Evolutionary conservation across 37 sponge, comb jelly and placozoan genomes (phyloP).

Genomic region (Halichondria panicea): DNA sequence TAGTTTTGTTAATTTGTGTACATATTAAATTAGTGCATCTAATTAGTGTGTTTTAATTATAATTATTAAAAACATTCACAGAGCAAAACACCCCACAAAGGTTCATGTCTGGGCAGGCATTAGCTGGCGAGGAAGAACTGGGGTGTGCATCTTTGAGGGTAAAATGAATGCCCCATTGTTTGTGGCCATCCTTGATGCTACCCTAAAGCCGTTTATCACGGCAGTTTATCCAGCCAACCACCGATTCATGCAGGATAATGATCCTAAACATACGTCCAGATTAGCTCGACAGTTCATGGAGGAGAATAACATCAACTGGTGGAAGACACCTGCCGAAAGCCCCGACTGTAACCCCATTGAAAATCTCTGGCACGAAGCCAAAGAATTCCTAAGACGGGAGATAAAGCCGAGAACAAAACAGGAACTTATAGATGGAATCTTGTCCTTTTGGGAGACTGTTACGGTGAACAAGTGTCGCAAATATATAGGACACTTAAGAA

Average conservation of each 20-base stretch:
- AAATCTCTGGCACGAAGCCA: slow-evolving; percentile 35
- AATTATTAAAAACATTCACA: too few relatives aligned
- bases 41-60: too few relatives aligned
- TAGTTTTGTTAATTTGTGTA: too few relatives aligned
- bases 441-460: slow-evolving; percentile 16
- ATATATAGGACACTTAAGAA: slow-evolving; percentile 28
- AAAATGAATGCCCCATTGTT: slow-evolving; percentile 42
- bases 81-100: slow-evolving; percentile 27
- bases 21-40: too few relatives aligned
- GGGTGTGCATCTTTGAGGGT: slow-evolving; percentile 40
- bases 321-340: slow-evolving; percentile 33
- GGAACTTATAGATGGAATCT: slow-evolving; percentile 20
- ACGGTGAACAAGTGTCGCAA: slow-evolving; percentile 2
- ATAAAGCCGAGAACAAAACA: slow-evolving; percentile 31
- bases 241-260: slow-evolving; percentile 32
- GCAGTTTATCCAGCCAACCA: slow-evolving; percentile 6
- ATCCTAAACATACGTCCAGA: slow-evolving; percentile 42
- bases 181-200: background rate
- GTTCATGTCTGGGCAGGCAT: slow-evolving; percentile 54
- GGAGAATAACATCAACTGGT: slow-evolving; percentile 19
- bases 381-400: slow-evolving; percentile 28
- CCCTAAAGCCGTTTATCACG: slow-evolving; percentile 23
- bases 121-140: slow-evolving; percentile 30
- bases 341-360: slow-evolving; percentile 47
- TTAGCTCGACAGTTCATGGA: slow-evolving; percentile 11